phyloP scores from a whole-genome alignment of 2,113 vertebrate genomes.

The Tetraodon nigroviridis region DNA sequence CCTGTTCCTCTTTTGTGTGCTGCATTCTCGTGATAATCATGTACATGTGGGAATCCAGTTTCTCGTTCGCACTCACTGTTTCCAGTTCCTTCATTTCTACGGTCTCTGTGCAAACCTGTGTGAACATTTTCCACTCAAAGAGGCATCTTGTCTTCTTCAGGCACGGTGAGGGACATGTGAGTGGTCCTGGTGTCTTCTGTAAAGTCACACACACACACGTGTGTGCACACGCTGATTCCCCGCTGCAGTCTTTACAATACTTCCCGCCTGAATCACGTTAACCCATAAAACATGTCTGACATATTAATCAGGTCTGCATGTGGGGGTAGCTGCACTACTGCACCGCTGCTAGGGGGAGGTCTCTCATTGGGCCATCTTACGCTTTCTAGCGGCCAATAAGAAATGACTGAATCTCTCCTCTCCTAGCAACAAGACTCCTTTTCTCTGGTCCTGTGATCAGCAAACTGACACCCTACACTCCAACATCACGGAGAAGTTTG shows the following conservation, averaged over 20 bases:
- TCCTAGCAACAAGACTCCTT: conserved; percentile 91
- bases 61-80: conserved; percentile 41
- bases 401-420: conserved; percentile 73
- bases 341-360: conserved; percentile 44
- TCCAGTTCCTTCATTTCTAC: conserved; percentile 40
- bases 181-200: conserved; percentile 27
- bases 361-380: conserved; percentile 75
- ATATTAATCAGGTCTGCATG: conserved; percentile 80
- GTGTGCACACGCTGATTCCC: conserved; percentile 27
- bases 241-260: conserved; percentile 60
- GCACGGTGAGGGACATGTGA: conserved; percentile 6
- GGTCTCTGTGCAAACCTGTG: conserved; percentile 11
- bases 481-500: conserved; percentile 83
- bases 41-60: conserved; percentile 43
- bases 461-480: conserved; percentile 85
- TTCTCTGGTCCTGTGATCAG: conserved; percentile 70
- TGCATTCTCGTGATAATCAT: conserved; percentile 44
- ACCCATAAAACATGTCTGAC: conserved; percentile 81
- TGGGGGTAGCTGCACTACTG: conserved; percentile 62
- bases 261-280: conserved; percentile 70
- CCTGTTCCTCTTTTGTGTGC: conserved; percentile 28
- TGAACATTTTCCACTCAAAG: conserved; percentile 22
- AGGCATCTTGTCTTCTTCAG: conserved; percentile 41
- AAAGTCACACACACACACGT: conserved; percentile 11
- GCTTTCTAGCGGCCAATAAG: conserved; percentile 76